A percentile compares a stretch with the other conserved stretches of the same genome.
Conservation (phyloP, 2,113 vertebrate species). For the Beaufortia kweichowensis region DNA sequence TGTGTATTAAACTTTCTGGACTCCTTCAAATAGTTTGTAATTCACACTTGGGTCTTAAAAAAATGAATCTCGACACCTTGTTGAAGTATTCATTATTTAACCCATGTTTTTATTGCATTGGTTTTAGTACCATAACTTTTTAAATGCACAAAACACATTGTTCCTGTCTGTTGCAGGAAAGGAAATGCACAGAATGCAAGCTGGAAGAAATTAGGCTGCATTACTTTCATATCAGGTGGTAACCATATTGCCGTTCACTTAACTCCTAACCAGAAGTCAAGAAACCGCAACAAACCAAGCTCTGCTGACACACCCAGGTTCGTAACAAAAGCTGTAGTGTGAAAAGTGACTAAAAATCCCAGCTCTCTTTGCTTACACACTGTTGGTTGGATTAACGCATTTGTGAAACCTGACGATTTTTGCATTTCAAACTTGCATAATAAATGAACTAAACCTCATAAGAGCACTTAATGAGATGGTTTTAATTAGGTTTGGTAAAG, state of each 20-base stretch:
- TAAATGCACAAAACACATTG: neutral
- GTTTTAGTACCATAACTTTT: conserved; percentile 3
- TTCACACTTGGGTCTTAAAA: neutral
- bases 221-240: neutral
- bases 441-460: neutral
- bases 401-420: neutral
- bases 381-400: neutral
- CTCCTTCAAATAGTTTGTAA: neutral
- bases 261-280: neutral
- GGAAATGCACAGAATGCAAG: conserved; percentile 1
- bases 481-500: too few relatives aligned
- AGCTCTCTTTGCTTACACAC: neutral
- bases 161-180: neutral
- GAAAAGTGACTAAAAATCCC: too few relatives aligned
- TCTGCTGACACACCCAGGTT: too few relatives aligned
- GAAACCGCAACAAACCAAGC: neutral
- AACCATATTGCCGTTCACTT: neutral
- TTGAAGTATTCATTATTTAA: too few relatives aligned
- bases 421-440: neutral
- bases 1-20: neutral
- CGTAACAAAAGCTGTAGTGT: too few relatives aligned
- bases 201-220: neutral
- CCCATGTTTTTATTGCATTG: conserved; percentile 1
- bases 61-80: neutral
- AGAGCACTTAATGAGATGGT: too few relatives aligned